A percentile compares a stretch with the other conserved stretches of the same genome.
phyloP scores from a whole-genome alignment of 2,888 invertebrate genomes.

The Coenonympha glycerion region DNA sequence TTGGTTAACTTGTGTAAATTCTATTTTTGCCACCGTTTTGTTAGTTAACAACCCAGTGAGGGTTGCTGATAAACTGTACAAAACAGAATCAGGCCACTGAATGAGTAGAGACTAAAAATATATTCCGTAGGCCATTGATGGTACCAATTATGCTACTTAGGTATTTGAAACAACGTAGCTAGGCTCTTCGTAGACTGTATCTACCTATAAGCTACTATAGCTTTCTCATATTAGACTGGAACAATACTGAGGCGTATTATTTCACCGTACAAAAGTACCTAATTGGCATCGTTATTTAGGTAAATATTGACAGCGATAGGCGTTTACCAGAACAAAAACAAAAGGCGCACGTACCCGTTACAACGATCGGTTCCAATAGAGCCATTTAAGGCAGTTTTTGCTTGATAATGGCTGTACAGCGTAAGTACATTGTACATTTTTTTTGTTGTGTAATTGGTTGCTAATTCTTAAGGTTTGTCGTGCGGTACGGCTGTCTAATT shows the following conservation, averaged over 20 bases:
- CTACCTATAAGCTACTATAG: too few species aligned
- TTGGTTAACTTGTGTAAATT: too few species aligned
- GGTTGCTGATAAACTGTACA: too few species aligned
- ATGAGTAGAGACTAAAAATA: too few species aligned
- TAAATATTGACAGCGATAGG: constrained; percentile 33
- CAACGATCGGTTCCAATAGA: constrained; percentile 51
- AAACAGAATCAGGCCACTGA: too few species aligned
- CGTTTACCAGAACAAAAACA: constrained; percentile 38
- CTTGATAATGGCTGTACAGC: constrained; percentile 39
- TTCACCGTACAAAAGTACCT: constrained; percentile 6
- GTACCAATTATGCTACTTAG: too few species aligned
- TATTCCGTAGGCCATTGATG: too few species aligned
- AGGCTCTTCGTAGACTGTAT: too few species aligned
- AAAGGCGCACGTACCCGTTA: constrained; percentile 42
- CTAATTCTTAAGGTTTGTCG: constrained; percentile 44
- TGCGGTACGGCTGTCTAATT: constrained; percentile 37
- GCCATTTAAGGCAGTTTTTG: constrained; percentile 46
- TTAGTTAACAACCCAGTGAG: too few species aligned
- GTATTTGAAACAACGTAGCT: too few species aligned
- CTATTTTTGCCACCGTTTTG: too few species aligned
- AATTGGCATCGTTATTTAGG: constrained; percentile 28
- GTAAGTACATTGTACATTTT: neutral
- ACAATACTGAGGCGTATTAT: neutral
- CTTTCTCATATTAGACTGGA: too few species aligned
- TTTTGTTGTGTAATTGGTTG: constrained; percentile 52